Evolutionary conservation across 1,140 invertebrate genomes (phyloP), one percentile per base, ranked within the genome.

Genomic region (Drosophila busckii): DNA sequence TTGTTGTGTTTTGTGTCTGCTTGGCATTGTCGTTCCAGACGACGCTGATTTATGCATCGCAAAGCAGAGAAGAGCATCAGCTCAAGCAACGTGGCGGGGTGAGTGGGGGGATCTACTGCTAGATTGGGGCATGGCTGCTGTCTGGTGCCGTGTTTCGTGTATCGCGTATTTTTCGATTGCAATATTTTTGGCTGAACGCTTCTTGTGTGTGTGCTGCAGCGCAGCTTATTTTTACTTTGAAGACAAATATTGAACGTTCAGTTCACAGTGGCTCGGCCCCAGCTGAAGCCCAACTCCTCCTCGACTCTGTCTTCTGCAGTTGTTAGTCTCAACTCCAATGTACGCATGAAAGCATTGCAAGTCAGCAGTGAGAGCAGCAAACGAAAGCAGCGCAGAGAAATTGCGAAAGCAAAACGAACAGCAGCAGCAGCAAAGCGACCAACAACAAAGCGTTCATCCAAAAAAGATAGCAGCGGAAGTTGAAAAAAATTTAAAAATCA

Each of bases 201-300:
- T 70, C 73, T 38, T 60, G 25, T 20, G 23, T n/a, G n/a, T 25
- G 28, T 20, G 35, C 40, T 42, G 58, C 50, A 20, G 37, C 41
- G 19, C 50, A 61, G 15, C 31, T 56, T 54, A 37, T 76, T 71
- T 71, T 73, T 59, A 61, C 68, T 71, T 78, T 64, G 73, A 80
- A 58, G 58, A 65, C 73, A 78, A 78, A 80, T 80, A 80, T 82
- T 82, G 73, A 80, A 80, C 73, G 73, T 78, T 78, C 54, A 82
- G 73, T 68, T 67, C 41, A 53, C 56, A n/a, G n/a, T n/a, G n/a
- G 37, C 25, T 52, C 20, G 16, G 16, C 7, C n/a, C 3, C 2
- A 1, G n/a, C n/a, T n/a, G 1, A 8, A 9, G 5, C 10, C 5
- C 10, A 3, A 4, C 12, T 13, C 40, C 3, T 2, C 19, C 15